Base-by-base conservation (phyloP, 2,113 vertebrate species). In the Calidris pugnax region DNA sequence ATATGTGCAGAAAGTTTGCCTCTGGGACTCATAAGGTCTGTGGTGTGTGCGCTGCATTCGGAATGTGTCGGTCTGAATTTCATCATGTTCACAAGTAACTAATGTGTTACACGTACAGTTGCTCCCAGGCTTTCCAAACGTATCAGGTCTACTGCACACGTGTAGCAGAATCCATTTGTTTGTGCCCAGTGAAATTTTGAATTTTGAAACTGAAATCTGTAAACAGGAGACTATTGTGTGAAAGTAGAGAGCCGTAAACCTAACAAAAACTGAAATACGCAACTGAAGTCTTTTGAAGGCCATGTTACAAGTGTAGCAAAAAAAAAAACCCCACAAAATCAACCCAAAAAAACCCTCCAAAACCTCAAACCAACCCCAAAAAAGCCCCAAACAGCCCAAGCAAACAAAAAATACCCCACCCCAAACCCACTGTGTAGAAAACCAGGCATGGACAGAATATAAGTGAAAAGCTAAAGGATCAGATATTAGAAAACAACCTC, bases 1-100 rank as follows among this genome's bases (percentile, higher is more conserved):
- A 71, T 96, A 67, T 4, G 41, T 90, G 76, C 47, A 53, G 72
- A 18, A 92, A 80, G 50, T 95, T 92, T 96, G 37, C 89, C 95
- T 90, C 50, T 90, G 95, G 80, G 91, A 88, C 91, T 89, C 16
- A 0, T 88, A 83, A 97, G 85, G 32, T 77, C 79, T 83, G 11
- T 28, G 35, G 48, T 71, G 55, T 81, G 59, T 86, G 86, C 28
- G 37, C 88, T 93, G 59, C 68, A 24, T 86, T 90, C 59, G 53
- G 86, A 89, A 66, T 66, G 63, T n/a, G 60, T 50, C 87, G 74
- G 60, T 60, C 86, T 91, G 76, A 86, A 67, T 81, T 91, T 91
- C 66, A 23, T 57, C 67, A 1, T 71, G 68, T 81, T 89, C 89
- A 63, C 64, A 22, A 89, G 37, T 78, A 74, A 51, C 83, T 74